Percentiles rank a stretch among this genome's conserved stretches.
phyloP scores from a whole-genome alignment of 2,113 vertebrate species.

The Erinaceus europaeus region DNA sequence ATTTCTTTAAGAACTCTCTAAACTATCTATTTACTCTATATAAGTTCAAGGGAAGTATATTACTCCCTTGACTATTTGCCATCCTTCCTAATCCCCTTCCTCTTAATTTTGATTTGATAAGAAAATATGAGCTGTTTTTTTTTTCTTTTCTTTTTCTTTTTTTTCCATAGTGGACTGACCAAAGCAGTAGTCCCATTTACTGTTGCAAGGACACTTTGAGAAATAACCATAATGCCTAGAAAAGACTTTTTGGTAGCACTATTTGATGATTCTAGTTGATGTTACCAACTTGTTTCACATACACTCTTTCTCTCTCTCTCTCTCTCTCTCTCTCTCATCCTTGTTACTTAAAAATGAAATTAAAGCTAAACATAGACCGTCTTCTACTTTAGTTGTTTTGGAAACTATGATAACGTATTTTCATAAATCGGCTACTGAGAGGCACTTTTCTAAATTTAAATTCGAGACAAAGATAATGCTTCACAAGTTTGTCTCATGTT shows the following conservation, averaged over 20 bases:
- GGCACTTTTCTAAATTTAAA: slow-evolving; percentile 30
- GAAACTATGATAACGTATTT: slow-evolving; percentile 14
- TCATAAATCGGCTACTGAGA: not conserved
- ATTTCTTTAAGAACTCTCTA: too few relatives aligned
- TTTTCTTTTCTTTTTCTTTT: too few relatives aligned
- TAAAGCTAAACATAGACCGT: not conserved
- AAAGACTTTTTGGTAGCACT: not conserved
- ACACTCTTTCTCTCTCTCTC: not conserved
- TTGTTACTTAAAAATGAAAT: not conserved
- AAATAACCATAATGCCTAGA: not conserved
- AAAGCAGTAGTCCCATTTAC: not conserved
- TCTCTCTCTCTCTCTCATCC: not conserved
- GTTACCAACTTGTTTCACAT: not conserved
- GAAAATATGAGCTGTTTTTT: too few relatives aligned
- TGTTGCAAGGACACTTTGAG: not conserved
- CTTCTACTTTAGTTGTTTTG: not conserved
- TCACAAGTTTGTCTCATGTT: not conserved
- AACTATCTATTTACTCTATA: too few relatives aligned
- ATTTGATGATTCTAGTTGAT: not conserved
- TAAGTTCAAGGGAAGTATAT: not conserved
- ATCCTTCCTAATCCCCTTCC: not conserved
- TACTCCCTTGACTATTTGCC: not conserved
- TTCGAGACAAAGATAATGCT: slow-evolving; percentile 2
- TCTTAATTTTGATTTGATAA: not conserved
- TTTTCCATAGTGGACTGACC: not conserved